Conservation (phyloP, 92 coral and sea anemone species). For the Parazoanthus swiftii region DNA sequence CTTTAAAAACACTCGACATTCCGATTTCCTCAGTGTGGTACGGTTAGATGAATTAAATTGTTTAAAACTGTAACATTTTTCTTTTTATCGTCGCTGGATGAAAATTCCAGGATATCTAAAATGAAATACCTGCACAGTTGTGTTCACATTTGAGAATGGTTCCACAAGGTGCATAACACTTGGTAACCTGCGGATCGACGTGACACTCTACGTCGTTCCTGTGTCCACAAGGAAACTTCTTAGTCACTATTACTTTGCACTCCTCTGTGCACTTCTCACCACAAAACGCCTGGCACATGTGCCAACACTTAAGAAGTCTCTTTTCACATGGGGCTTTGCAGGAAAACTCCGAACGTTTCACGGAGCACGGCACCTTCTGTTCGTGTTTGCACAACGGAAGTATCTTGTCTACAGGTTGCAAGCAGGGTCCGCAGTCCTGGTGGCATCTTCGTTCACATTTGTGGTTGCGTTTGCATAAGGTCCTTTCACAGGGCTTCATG, state of each 20-base stretch:
- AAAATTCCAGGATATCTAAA: too few species aligned
- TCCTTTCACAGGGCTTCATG: conserved; percentile 67
- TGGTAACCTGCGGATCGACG: conserved; percentile 48
- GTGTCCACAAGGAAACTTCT: conserved; percentile 82
- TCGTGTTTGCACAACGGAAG: conserved; percentile 69
- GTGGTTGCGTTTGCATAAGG: conserved; percentile 60
- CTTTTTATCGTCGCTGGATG: too few species aligned
- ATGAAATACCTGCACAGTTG: conserved; percentile 70
- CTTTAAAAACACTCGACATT: background rate
- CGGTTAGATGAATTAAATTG: background rate
- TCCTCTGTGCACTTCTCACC: conserved; percentile 65
- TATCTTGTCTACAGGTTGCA: conserved; percentile 47
- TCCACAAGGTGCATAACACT: conserved; percentile 77
- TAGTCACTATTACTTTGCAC: conserved; percentile 48
- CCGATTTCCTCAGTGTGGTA: background rate
- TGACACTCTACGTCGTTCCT: conserved; percentile 59
- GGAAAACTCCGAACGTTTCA: conserved; percentile 52
- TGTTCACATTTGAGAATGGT: conserved; percentile 72
- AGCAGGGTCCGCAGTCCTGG: conserved; percentile 71
- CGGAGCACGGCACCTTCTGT: conserved; percentile 72
- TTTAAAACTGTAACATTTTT: too few species aligned
- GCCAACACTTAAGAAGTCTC: conserved; percentile 61
- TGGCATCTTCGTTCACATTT: conserved; percentile 66
- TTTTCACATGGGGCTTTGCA: conserved; percentile 67
- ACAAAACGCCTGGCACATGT: conserved; percentile 65